A percentile compares a stretch with the other conserved stretches of the same genome.
These are phyloP conservation scores for Parapsyche elsis DNA, from an alignment of 1,140 invertebrate genomes.

Conservation along the genomic window DNA sequence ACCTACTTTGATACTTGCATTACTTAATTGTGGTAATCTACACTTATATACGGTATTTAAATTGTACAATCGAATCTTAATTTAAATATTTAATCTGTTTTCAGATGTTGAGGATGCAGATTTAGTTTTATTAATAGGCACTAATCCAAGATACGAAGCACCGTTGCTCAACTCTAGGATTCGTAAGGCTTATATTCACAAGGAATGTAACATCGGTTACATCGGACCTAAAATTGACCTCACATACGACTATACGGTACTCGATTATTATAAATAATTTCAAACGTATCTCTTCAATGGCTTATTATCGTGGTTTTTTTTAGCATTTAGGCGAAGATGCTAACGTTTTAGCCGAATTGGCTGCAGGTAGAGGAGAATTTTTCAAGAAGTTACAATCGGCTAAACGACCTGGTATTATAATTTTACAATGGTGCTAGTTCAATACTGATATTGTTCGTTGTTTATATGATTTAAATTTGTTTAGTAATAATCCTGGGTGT, in stretches of 20 bases:
- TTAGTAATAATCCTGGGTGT: conserved; percentile 90
- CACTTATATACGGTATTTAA: too few species aligned
- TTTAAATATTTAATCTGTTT: conserved; percentile 29
- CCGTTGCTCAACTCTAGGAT: conserved; percentile 95
- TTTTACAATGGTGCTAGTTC: background rate
- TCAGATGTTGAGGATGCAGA: conserved; percentile 92
- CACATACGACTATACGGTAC: conserved; percentile 90
- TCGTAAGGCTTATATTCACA: conserved; percentile 91
- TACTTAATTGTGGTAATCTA: too few species aligned
- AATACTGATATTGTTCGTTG: background rate
- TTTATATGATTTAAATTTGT: background rate
- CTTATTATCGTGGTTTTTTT: conserved; percentile 55
- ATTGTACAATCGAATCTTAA: background rate
- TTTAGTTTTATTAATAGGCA: conserved; percentile 92
- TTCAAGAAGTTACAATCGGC: conserved; percentile 78
- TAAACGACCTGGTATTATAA: conserved; percentile 75
- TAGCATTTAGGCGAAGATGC: conserved; percentile 87
- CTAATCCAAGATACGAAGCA: conserved; percentile 98
- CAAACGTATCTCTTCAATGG: background rate
- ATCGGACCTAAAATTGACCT: conserved; percentile 94
- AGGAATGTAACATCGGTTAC: conserved; percentile 84
- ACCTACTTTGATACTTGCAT: too few species aligned
- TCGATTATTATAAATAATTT: conserved; percentile 45
- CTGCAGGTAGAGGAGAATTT: conserved; percentile 81
- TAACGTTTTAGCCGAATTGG: conserved; percentile 78